These are phyloP conservation scores for Heliconius ismenius DNA, from an alignment of 2,888 invertebrate species.

Conservation along the genomic window DNA sequence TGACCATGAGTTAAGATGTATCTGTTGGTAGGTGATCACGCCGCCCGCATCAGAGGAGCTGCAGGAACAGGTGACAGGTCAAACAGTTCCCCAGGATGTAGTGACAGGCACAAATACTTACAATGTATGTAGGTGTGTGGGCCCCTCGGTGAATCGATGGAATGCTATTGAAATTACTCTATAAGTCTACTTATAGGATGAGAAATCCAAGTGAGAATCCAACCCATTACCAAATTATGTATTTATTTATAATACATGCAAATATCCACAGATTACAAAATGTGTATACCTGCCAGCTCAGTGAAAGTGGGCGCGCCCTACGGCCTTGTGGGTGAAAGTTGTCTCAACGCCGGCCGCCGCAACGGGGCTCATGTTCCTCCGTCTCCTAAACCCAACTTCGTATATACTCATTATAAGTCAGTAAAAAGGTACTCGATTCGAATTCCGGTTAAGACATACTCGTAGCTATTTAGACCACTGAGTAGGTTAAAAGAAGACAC, in stretches of 20 bases:
- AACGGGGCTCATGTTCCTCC: slow-evolving; percentile 24
- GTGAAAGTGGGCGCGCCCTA: slow-evolving; percentile 44
- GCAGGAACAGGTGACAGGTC: too few relatives aligned
- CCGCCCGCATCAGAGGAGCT: too few relatives aligned
- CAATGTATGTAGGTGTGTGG: too few relatives aligned
- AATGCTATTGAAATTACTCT: too few relatives aligned
- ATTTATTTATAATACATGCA: not conserved
- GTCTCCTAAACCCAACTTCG: not conserved
- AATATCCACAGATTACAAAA: not conserved
- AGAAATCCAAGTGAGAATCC: too few relatives aligned
- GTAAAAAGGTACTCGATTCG: not conserved
- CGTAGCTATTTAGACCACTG: not conserved
- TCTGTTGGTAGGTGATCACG: too few relatives aligned
- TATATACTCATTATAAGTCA: not conserved
- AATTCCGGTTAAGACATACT: not conserved
- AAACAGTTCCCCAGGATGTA: too few relatives aligned
- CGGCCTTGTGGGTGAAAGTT: slow-evolving; percentile 45
- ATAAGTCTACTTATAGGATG: too few relatives aligned
- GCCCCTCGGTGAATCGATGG: too few relatives aligned
- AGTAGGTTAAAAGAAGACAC: not conserved
- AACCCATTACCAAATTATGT: not conserved
- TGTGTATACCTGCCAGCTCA: not conserved
- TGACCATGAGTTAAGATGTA: not conserved
- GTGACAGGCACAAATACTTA: too few relatives aligned
- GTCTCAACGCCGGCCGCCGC: not conserved